Base-by-base conservation (phyloP, 64 coral and sea anemone genomes). In the Platygyra sinensis region DNA sequence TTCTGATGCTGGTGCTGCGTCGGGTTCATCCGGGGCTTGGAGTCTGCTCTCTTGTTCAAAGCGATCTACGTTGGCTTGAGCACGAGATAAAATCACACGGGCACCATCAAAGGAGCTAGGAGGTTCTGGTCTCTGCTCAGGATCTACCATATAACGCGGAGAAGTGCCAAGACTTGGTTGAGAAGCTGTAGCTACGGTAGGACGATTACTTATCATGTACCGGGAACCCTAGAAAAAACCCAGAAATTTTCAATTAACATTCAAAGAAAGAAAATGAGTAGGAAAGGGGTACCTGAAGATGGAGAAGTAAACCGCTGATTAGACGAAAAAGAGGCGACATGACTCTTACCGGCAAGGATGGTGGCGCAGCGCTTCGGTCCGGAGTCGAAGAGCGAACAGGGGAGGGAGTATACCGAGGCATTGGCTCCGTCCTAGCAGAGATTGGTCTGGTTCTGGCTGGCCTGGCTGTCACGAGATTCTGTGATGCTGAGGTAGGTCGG, bases 91-190 rank as follows among this genome's bases (percentile, higher is more conserved):
- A 52, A 92, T 92, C 31, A 77, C 22, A 18, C 90, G 73, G 0
- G 90, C 90, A 17, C 85, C 73, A 0, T 87, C 38, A 61, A 78
- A 92, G 8, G 90, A 77, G 61, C 85, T 76, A 10, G 71, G 84
- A 6, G 74, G 90, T 69, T 87, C 83, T 72, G 22, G 76, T 30
- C n/a, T 77, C 30, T 42, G 30, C 13, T 81, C 72, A 14, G 90
- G 90, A 5, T 80, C 61, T 12, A 84, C 60, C 83, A 92, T 92
- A 52, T 92, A 87, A 67, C 69, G 84, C 9, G 90, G 90, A 17
- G 90, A 92, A 7, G 90, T 87, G 19, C 90, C 90, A 11, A 87
- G 63, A 17, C 83, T 92, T 10, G 82, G 90, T 29, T 92, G 82
- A 24, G 90, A 25, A 14, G 90, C 84, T 0, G 82, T 59, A 79